Conservation (phyloP, 2,888 invertebrate species). For the Sussaba pulchella region DNA sequence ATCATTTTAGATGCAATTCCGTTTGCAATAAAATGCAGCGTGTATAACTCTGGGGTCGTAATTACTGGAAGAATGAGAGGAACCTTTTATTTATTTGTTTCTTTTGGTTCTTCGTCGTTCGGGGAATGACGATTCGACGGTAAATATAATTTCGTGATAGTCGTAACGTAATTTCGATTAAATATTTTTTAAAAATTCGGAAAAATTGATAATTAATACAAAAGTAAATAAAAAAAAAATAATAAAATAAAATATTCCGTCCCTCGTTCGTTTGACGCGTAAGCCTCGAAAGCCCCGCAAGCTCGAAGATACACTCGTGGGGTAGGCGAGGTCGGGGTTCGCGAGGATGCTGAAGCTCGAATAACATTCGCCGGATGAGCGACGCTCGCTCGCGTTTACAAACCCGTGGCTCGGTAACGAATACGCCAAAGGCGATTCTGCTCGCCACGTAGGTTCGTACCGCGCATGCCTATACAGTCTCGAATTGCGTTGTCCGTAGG, state of each 20-base stretch:
- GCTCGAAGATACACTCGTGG: constrained; percentile 26
- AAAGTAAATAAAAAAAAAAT: neutral
- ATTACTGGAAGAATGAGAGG: neutral
- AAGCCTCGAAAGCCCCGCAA: constrained; percentile 16
- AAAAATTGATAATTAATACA: too few species aligned
- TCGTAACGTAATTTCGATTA: neutral
- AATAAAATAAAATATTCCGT: neutral
- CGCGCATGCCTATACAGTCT: constrained; percentile 19
- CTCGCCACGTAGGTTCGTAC: constrained; percentile 1
- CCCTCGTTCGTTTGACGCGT: neutral
- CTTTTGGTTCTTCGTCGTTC: neutral
- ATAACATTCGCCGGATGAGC: too few species aligned
- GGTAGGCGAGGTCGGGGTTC: neutral
- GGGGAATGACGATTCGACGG: neutral
- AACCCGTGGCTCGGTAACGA: constrained; percentile 19
- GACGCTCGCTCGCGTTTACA: neutral
- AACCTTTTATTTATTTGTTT: too few species aligned
- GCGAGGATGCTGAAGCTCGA: too few species aligned
- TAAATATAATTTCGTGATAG: too few species aligned
- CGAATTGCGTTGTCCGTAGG: constrained; percentile 42
- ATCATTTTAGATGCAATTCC: neutral
- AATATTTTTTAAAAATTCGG: too few species aligned
- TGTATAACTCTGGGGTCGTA: too few species aligned
- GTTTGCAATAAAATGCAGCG: neutral
- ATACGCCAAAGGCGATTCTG: constrained; percentile 17